A percentile compares a stretch with the other conserved stretches of the same genome.
Evolutionary conservation across 2,888 invertebrate species (phyloP).

Genomic region (Carabus problematicus): DNA sequence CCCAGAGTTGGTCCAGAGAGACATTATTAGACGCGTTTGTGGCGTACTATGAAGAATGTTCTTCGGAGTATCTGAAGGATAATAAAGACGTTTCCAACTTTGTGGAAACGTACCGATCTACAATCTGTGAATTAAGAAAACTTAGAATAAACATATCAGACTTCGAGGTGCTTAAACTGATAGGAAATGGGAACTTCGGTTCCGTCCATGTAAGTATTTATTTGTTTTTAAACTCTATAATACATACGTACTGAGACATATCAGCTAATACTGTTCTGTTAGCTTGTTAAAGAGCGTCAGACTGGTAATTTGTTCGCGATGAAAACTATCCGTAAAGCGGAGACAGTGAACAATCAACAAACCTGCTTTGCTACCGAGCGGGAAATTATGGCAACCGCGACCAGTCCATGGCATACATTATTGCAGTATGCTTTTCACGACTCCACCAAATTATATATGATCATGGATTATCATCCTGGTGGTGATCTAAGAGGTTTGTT

Average conservation of each 20-base stretch:
- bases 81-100: slow-evolving; percentile 77
- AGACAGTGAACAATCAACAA: slow-evolving; percentile 69
- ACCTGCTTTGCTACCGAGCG: slow-evolving; percentile 77
- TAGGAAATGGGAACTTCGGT: slow-evolving; percentile 87
- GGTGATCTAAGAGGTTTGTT: slow-evolving; percentile 81
- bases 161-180: slow-evolving; percentile 76
- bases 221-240: too few species aligned
- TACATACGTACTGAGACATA: too few species aligned
- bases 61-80: slow-evolving; percentile 73
- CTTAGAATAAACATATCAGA: slow-evolving; percentile 76
- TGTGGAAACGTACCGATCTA: slow-evolving; percentile 76
- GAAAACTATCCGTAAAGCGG: slow-evolving; percentile 76
- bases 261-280: too few species aligned
- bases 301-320: slow-evolving; percentile 82
- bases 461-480: slow-evolving; percentile 88
- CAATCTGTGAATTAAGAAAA: slow-evolving; percentile 71
- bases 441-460: slow-evolving; percentile 73
- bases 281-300: slow-evolving; percentile 77
- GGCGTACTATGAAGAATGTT: slow-evolving; percentile 82
- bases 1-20: too few species aligned
- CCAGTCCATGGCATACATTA: slow-evolving; percentile 79
- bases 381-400: slow-evolving; percentile 77
- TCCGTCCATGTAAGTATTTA: slow-evolving; percentile 84
- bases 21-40: slow-evolving; percentile 79
- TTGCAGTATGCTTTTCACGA: slow-evolving; percentile 90